Evolutionary conservation across 2,888 invertebrate species (phyloP).

Genomic region (Nematopogon swammerdamellus): DNA sequence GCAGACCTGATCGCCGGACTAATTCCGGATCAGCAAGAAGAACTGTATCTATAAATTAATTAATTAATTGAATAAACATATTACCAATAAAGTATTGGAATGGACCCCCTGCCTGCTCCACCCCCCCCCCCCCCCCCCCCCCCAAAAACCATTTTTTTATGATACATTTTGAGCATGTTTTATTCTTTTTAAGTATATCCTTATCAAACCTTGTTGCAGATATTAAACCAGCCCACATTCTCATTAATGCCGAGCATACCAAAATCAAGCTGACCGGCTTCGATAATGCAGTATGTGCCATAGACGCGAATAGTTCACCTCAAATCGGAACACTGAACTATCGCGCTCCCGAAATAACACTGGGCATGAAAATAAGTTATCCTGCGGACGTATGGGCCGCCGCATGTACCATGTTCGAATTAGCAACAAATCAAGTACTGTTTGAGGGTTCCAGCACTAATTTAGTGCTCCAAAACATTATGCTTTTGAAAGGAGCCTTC

Average conservation of each 20-base stretch:
- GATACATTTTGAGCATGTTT: too few species aligned
- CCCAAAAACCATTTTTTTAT: too few species aligned
- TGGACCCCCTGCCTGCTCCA: too few species aligned
- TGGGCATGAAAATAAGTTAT: neutral
- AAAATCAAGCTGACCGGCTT: neutral
- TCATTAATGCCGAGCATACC: neutral
- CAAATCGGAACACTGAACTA: neutral
- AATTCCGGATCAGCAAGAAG: too few species aligned
- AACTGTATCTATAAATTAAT: too few species aligned
- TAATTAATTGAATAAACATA: too few species aligned
- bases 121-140: too few species aligned
- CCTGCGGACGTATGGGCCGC: neutral
- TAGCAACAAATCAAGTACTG: neutral
- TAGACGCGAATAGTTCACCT: neutral
- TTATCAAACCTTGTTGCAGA: neutral
- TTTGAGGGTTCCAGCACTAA: neutral
- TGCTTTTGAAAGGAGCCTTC: neutral
- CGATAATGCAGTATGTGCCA: neutral
- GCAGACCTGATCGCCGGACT: too few species aligned
- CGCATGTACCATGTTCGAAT: neutral
- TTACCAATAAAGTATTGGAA: too few species aligned
- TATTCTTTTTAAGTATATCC: too few species aligned
- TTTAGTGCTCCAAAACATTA: neutral
- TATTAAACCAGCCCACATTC: neutral
- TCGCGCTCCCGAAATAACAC: neutral